These are phyloP conservation scores for Tachycineta bicolor DNA, from an alignment of 2,113 vertebrate species.

Conservation along the genomic window DNA sequence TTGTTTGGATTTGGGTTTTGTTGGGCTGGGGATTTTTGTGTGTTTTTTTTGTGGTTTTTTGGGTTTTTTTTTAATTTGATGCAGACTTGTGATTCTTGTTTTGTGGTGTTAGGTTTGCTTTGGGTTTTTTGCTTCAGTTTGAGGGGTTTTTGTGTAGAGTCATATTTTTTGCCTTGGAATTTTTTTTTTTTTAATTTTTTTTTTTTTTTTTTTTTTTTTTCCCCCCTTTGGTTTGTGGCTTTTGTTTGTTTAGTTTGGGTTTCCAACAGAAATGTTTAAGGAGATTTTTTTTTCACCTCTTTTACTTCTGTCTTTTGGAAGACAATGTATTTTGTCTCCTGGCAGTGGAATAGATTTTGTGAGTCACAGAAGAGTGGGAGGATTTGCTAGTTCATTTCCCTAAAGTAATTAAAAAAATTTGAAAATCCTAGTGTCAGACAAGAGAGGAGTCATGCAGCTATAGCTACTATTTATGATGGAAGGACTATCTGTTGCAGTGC, in stretches of 20 bases:
- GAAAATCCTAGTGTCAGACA: neutral
- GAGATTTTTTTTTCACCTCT: neutral
- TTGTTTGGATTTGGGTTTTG: neutral
- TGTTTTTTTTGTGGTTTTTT: neutral
- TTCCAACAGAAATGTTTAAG: neutral
- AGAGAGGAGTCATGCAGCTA: neutral
- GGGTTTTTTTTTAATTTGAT: neutral
- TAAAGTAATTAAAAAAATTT: neutral
- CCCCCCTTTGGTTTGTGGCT: rapidly evolving
- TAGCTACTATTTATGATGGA: neutral
- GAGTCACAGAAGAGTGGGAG: neutral
- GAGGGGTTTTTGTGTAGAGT: neutral
- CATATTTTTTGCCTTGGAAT: neutral
- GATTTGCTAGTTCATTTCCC: neutral
- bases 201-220: neutral
- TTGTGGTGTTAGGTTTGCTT: neutral
- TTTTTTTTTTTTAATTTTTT: neutral
- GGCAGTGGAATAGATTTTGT: neutral
- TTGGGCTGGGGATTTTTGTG: rapidly evolving
- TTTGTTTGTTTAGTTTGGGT: neutral
- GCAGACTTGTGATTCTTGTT: neutral
- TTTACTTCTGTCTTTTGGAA: neutral
- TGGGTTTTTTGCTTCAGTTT: neutral
- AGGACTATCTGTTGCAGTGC: neutral
- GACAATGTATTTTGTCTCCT: neutral